Conservation (phyloP, 2,888 invertebrate species). For the Xestia rhomboidea region DNA sequence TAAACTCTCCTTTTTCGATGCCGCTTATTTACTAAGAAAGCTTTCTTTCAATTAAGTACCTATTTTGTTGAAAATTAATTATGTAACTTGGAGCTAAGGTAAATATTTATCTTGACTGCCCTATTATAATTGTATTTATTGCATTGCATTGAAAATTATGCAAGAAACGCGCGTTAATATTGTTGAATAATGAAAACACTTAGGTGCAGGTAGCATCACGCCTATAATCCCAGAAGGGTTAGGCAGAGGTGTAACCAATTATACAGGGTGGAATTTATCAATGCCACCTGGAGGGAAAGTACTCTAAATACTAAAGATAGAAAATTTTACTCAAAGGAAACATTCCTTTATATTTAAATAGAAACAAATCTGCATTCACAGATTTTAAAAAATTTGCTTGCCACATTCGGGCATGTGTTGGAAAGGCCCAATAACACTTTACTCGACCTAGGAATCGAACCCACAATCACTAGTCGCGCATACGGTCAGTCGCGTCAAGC, state of each 20-base stretch:
- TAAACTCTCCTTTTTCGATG: accelerated
- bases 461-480: background rate
- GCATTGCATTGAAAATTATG: background rate
- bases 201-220: background rate
- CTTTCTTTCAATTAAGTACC: background rate
- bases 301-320: too few relatives aligned
- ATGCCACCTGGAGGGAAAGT: too few relatives aligned
- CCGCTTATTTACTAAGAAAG: background rate
- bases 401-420: too few relatives aligned
- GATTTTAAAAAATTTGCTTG: too few relatives aligned
- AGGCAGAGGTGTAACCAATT: background rate
- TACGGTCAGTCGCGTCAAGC: background rate
- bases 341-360: too few relatives aligned
- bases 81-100: background rate
- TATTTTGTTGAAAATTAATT: background rate
- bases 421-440: background rate
- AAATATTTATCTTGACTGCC: background rate
- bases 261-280: too few relatives aligned
- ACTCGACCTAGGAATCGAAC: background rate
- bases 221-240: background rate
- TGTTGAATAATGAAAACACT: background rate
- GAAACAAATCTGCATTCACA: too few relatives aligned
- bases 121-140: background rate
- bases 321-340: too few relatives aligned
- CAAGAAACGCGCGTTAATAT: background rate